A percentile compares a stretch with the other conserved stretches of the same genome.
Evolutionary conservation across 2,113 vertebrate species (phyloP).

Genomic region (Anarhynchus alexandrinus): DNA sequence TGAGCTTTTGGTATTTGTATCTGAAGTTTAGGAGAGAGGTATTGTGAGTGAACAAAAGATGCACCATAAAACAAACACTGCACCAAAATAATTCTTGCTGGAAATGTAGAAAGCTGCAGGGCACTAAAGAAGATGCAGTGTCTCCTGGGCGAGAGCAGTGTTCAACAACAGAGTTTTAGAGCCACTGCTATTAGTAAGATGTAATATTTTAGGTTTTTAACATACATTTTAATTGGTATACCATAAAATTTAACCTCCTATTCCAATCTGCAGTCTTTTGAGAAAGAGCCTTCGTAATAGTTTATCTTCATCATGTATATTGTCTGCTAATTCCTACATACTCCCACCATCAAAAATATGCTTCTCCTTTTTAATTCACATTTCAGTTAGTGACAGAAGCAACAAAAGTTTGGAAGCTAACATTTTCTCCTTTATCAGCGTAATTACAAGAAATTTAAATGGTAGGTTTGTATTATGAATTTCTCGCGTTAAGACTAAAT

Average conservation of each 20-base stretch:
- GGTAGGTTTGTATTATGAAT: background rate
- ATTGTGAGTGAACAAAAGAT: background rate
- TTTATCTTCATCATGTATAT: background rate
- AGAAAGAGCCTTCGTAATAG: background rate
- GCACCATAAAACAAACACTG: conserved; percentile 5
- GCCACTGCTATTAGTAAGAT: background rate
- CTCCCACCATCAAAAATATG: background rate
- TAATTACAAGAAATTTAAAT: background rate
- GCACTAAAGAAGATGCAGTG: background rate
- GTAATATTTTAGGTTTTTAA: background rate
- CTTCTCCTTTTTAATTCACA: background rate
- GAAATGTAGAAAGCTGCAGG: background rate
- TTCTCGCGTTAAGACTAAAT: background rate
- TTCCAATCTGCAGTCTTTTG: background rate
- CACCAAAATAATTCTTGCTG: background rate
- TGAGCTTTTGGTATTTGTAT: conserved; percentile 9
- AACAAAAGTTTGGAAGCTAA: background rate
- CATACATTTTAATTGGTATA: background rate
- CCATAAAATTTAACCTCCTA: background rate
- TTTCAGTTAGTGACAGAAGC: background rate
- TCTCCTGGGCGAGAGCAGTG: background rate
- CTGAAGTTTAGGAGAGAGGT: background rate
- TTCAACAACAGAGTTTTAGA: background rate
- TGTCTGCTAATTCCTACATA: background rate
- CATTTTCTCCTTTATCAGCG: background rate